Percentiles rank a stretch among this genome's conserved stretches.
Evolutionary conservation across 1,140 invertebrate genomes (phyloP).

Genomic region (Bacillus rossius): DNA sequence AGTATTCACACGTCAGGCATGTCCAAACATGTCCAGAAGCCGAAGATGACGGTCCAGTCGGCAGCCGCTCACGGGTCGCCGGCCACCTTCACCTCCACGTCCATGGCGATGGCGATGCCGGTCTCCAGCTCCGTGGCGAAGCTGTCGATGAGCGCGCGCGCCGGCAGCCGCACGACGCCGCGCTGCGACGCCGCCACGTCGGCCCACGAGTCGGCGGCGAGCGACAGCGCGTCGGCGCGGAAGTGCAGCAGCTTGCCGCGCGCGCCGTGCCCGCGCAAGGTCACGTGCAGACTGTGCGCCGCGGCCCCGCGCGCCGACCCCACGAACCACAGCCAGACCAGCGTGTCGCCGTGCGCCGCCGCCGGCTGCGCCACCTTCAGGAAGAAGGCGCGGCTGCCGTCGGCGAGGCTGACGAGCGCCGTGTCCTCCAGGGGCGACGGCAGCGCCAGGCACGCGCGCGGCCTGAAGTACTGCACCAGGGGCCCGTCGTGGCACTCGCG

Average conservation of each 20-base stretch:
- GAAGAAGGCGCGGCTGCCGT: constrained; percentile 1
- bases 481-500: constrained; percentile 30
- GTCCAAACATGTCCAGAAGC: too few species aligned
- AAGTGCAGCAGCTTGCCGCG: not conserved
- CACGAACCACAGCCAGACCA: constrained; percentile 9
- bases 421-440: constrained; percentile 3
- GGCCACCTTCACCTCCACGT: constrained; percentile 2
- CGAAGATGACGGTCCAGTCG: too few species aligned
- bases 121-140: constrained; percentile 3
- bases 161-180: constrained; percentile 3
- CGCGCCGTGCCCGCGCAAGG: not conserved
- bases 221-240: not conserved
- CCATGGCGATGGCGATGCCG: constrained; percentile 8
- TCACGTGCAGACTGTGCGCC: not conserved
- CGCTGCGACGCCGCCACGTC: not conserved
- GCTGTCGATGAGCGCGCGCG: not conserved
- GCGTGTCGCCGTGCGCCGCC: not conserved
- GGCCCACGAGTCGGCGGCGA: not conserved
- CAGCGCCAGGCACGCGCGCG: not conserved
- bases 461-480: constrained; percentile 31
- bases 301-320: not conserved
- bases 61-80: not conserved
- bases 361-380: not conserved
- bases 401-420: not conserved
- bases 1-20: too few species aligned